Evolutionary conservation across 2,888 invertebrate species (phyloP), one percentile per base, ranked within the genome.

Genomic region (Dendrolimus pini): DNA sequence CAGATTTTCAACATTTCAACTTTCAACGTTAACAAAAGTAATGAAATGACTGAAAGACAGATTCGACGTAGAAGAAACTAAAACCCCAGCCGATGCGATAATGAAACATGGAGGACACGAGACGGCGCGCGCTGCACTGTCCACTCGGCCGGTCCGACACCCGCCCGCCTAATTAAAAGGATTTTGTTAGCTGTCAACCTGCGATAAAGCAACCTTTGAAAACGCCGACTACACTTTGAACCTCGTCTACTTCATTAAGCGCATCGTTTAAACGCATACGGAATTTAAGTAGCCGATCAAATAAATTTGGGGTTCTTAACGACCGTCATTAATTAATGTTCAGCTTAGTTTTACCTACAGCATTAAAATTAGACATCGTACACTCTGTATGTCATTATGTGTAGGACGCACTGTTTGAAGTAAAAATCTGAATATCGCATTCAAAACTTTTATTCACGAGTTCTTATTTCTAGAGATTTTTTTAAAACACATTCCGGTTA

Each of bases 181-280:
- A 88, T 88, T 89, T 89, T 88, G 88, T 89, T 78, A 87, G 83
- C 85, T 89, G 89, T 90, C 89, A 89, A 82, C 81, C 72, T 63
- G 69, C 83, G 89, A 90, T 89, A 89, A 84, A 70, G 67, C 68
- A 63, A 62, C 53, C 64, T 88, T 89, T 89, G 77, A 86, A 66
- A 71, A 65, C 68, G 72, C 86, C 89, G 86, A 75, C 62, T 61
- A 61, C 64, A 62, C 61, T 61, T 47, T 62, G 65, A 65, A 54
- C 41, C 56, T 18, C 56, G 41, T 54, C 56, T 47, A 13, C 8
- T 56, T 54, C 52, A 55, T 52, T 58, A 59, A 56, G 54, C 55
- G 52, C 55, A 13, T 58, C 58, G 14, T 59, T 59, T 52, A 30
- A n/a, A 18, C 18, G 12, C 12, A 9, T 41, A 56, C 53, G 53